phyloP scores from a whole-genome alignment of 2,888 invertebrate species.

The Drosophila meridionalis region DNA sequence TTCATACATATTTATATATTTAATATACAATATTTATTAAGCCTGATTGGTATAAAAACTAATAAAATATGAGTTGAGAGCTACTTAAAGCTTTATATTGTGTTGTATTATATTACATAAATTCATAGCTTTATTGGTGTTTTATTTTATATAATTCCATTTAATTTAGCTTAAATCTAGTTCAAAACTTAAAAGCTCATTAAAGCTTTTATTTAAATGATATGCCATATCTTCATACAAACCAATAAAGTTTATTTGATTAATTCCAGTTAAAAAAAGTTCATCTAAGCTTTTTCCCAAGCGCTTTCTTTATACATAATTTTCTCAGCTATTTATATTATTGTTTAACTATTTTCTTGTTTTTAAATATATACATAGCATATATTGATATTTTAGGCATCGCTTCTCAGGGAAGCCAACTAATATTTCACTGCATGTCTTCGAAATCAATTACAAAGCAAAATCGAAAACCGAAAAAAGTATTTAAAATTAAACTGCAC shows the following conservation, averaged over 20 bases:
- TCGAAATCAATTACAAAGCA: slow-evolving; percentile 44
- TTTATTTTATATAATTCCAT: background rate
- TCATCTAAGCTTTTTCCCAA: background rate
- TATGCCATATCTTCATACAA: background rate
- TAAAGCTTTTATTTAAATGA: background rate
- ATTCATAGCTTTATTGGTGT: background rate
- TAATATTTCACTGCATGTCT: slow-evolving; percentile 33
- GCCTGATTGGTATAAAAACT: no score
- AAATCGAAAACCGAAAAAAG: slow-evolving; percentile 14
- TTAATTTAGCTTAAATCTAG: background rate
- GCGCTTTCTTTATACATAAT: background rate
- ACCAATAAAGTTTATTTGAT: background rate
- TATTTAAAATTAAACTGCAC: slow-evolving; percentile 42
- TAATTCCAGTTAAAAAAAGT: no score
- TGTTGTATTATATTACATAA: no score
- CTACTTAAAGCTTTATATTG: background rate
- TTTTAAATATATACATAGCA: background rate
- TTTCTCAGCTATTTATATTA: background rate
- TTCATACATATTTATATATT: no score
- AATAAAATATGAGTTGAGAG: background rate
- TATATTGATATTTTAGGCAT: slow-evolving; percentile 18
- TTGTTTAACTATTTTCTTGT: no score
- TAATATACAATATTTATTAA: no score
- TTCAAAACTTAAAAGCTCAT: background rate
- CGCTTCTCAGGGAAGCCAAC: slow-evolving; percentile 45